These are phyloP conservation scores for Brachionus rubens DNA, from an alignment of 1,140 invertebrate species.

Conservation along the genomic window DNA sequence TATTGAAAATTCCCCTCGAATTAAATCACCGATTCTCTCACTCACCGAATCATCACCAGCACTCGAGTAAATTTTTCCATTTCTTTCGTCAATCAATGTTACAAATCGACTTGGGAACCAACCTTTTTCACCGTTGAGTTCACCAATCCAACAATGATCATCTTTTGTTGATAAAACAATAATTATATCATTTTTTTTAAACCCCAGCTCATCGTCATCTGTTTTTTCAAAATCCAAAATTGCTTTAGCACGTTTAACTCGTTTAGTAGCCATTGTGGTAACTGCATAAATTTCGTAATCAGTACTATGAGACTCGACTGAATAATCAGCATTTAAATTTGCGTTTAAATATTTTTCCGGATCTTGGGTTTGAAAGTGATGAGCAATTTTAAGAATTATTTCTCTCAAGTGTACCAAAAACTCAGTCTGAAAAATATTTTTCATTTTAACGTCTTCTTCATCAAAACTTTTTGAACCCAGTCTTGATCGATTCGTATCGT, in stretches of 20 bases:
- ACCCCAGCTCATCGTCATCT: slow-evolving; percentile 96
- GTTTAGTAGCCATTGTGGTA: slow-evolving; percentile 55
- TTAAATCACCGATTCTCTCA: slow-evolving; percentile 90
- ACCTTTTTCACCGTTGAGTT: slow-evolving; percentile 90
- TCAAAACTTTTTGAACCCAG: not conserved
- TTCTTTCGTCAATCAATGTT: slow-evolving; percentile 89
- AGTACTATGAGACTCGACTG: slow-evolving; percentile 85
- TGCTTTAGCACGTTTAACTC: slow-evolving; percentile 86
- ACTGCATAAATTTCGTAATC: slow-evolving; percentile 91
- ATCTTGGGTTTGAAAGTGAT: slow-evolving; percentile 80
- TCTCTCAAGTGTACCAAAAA: slow-evolving; percentile 92
- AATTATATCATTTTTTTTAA: slow-evolving; percentile 95
- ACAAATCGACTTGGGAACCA: slow-evolving; percentile 99
- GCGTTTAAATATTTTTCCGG: slow-evolving; percentile 66
- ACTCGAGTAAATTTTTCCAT: slow-evolving; percentile 82
- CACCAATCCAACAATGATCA: slow-evolving; percentile 99
- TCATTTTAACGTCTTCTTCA: slow-evolving; percentile 57
- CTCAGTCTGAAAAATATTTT: slow-evolving; percentile 92
- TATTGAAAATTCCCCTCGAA: slow-evolving; percentile 82
- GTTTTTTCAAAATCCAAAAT: slow-evolving; percentile 93
- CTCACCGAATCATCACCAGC: slow-evolving; percentile 95
- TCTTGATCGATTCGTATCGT: not conserved
- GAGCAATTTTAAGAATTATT: slow-evolving; percentile 79
- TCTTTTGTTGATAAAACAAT: slow-evolving; percentile 90
- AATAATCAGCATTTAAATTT: slow-evolving; percentile 82